Conservation (phyloP, 2,113 vertebrate genomes). For the Paratilapia polleni region DNA sequence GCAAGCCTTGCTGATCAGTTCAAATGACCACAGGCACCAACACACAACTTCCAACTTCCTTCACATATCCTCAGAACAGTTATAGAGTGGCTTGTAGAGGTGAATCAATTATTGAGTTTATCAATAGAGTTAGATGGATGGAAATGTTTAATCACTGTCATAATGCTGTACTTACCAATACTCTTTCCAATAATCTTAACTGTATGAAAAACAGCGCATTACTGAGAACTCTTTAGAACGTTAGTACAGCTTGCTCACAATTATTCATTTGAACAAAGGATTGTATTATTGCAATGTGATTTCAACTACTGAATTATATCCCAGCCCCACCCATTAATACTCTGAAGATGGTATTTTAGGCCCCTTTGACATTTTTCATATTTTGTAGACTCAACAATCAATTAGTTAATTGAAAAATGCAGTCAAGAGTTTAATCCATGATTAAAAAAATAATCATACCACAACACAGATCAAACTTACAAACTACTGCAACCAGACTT, state of each 20-base stretch:
- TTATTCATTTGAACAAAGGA: neutral
- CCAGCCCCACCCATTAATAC: neutral
- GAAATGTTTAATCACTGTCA: neutral
- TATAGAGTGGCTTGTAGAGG: neutral
- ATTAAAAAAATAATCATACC: neutral
- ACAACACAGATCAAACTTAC: neutral
- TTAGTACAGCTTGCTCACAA: neutral
- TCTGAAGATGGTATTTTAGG: neutral
- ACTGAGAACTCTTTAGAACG: neutral
- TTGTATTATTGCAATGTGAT: neutral
- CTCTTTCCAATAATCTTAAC: neutral
- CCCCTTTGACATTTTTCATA: neutral
- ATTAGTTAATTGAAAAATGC: neutral
- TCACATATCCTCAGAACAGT: neutral
- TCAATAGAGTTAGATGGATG: neutral
- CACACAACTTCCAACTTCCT: neutral
- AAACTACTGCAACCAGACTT: neutral
- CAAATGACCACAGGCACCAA: neutral
- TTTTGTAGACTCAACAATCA: conserved; percentile 6
- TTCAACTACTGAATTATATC: neutral
- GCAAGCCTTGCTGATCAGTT: conserved; percentile 18
- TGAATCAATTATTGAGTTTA: neutral
- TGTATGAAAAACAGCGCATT: neutral
- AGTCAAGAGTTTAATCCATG: neutral
- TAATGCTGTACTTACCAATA: neutral